These are phyloP conservation scores for Gymnocephalus cernua DNA, from an alignment of 2,113 vertebrate species.

Conservation along the genomic window DNA sequence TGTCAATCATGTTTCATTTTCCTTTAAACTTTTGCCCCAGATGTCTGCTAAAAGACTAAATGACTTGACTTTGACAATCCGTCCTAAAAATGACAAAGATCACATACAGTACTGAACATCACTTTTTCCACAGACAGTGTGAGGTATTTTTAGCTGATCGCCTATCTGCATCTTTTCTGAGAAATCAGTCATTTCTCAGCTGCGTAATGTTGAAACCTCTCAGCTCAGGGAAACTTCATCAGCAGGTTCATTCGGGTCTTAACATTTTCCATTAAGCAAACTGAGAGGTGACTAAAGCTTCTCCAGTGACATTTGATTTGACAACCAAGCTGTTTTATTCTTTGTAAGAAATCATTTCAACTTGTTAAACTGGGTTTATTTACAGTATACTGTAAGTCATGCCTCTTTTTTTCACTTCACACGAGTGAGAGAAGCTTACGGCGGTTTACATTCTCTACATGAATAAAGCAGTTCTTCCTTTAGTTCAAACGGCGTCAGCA, in stretches of 20 bases:
- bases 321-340: not conserved
- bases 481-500: not conserved
- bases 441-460: not conserved
- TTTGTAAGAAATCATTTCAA: not conserved
- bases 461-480: not conserved
- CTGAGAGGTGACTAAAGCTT: not conserved
- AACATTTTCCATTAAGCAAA: no score
- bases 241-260: no score
- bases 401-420: not conserved
- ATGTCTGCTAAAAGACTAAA: not conserved
- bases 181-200: slow-evolving; percentile 22
- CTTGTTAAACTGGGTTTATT: not conserved
- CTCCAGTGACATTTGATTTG: not conserved
- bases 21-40: no score
- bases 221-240: no score
- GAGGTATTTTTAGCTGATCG: slow-evolving; percentile 40
- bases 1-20: not conserved
- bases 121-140: slow-evolving; percentile 6
- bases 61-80: not conserved
- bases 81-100: not conserved
- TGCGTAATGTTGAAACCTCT: no score
- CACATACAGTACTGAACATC: not conserved
- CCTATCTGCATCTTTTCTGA: slow-evolving; percentile 27
- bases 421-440: not conserved
- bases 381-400: not conserved